phyloP scores from a whole-genome alignment of 2,888 invertebrate genomes.

The Erannis defoliaria region DNA sequence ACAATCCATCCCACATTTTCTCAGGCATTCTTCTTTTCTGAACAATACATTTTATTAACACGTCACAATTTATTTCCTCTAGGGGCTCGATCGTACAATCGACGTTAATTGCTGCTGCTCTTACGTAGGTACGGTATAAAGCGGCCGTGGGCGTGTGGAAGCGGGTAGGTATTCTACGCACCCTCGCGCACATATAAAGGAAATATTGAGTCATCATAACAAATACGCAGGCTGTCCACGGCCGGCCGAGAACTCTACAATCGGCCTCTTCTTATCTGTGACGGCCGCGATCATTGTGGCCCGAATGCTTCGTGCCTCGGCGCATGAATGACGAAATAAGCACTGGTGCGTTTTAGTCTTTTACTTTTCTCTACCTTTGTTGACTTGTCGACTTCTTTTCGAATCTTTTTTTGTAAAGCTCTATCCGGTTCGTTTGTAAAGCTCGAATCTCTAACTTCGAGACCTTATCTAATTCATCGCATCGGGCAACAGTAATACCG shows the following conservation, averaged over 20 bases:
- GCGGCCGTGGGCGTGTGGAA: constrained; percentile 59
- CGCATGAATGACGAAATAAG: constrained; percentile 75
- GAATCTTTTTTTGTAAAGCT: constrained; percentile 77
- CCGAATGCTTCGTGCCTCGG: constrained; percentile 76
- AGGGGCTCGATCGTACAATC: constrained; percentile 71
- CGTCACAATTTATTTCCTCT: constrained; percentile 75
- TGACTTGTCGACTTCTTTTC: constrained; percentile 78
- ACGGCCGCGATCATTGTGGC: constrained; percentile 80
- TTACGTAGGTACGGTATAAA: constrained; percentile 66
- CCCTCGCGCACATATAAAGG: constrained; percentile 72
- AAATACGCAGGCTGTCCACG: constrained; percentile 76
- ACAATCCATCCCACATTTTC: constrained; percentile 70
- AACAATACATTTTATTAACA: constrained; percentile 83
- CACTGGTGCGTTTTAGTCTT: constrained; percentile 74
- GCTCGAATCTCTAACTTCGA: constrained; percentile 71
- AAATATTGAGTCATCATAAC: constrained; percentile 86
- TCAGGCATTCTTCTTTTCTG: constrained; percentile 74
- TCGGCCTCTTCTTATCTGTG: constrained; percentile 81
- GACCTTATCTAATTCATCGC: constrained; percentile 80
- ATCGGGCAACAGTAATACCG: constrained; percentile 58
- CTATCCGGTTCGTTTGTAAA: constrained; percentile 72
- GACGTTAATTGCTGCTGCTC: constrained; percentile 81
- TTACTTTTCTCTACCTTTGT: constrained; percentile 77
- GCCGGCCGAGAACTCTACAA: constrained; percentile 76
- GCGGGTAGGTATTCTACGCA: constrained; percentile 56